A percentile compares a stretch with the other conserved stretches of the same genome.
Conservation (phyloP, 2,113 vertebrate species). For the Laterallus jamaicensis region DNA sequence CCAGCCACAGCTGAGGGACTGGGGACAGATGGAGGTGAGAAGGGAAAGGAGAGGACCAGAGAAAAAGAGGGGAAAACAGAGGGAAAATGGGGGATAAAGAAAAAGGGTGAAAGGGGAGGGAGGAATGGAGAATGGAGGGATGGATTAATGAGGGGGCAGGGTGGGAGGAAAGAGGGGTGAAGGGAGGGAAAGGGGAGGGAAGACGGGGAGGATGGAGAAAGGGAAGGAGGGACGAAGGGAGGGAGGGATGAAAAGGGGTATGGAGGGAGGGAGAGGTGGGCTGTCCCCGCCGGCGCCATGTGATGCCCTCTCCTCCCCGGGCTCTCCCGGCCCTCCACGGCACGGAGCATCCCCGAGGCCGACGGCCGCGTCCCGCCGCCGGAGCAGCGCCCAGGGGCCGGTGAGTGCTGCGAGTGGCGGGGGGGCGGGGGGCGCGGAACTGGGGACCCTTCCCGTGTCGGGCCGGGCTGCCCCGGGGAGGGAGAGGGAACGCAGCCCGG, state of each 20-base stretch:
- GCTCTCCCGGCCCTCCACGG: neutral
- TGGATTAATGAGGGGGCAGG: neutral
- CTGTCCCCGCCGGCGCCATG: constrained; percentile 19
- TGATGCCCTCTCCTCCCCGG: constrained; percentile 23
- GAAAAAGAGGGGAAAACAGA: too few relatives aligned
- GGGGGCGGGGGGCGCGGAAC: neutral
- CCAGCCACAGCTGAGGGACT: neutral
- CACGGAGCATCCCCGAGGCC: neutral
- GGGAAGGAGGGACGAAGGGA: neutral
- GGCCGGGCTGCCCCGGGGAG: neutral
- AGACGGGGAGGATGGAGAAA: neutral
- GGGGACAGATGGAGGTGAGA: neutral
- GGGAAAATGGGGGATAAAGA: neutral
- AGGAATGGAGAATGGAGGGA: neutral
- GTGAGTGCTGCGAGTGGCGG: neutral
- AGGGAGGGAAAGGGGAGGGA: neutral
- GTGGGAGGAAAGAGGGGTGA: neutral
- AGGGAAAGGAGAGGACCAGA: neutral
- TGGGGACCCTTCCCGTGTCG: neutral
- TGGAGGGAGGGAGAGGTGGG: constrained; percentile 1
- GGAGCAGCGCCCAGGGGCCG: neutral
- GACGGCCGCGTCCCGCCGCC: neutral
- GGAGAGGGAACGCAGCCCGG: fast-evolving
- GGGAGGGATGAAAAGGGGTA: neutral
- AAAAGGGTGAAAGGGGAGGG: too few relatives aligned